Evolutionary conservation across 2,113 vertebrate genomes (phyloP).

Genomic region (Xiphophorus maculatus): DNA sequence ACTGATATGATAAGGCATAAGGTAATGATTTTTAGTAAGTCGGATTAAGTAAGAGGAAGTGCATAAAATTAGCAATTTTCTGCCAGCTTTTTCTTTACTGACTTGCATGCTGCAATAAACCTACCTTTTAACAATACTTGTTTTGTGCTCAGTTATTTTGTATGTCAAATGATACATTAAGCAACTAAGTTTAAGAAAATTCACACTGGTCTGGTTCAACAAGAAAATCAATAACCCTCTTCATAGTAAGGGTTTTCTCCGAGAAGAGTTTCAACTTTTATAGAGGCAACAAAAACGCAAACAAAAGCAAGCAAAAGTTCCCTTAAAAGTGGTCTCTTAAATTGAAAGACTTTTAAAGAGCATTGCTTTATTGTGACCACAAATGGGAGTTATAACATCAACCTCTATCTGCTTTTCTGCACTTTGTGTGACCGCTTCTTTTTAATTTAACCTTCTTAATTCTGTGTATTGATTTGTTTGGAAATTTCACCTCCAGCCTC

Average conservation of each 20-base stretch:
- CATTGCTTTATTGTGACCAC: background rate
- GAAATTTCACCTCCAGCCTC: background rate
- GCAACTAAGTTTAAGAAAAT: too few relatives aligned
- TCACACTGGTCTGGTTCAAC: background rate
- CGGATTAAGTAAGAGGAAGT: too few relatives aligned
- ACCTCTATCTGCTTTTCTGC: background rate
- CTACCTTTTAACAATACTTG: too few relatives aligned
- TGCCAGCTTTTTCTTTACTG: too few relatives aligned
- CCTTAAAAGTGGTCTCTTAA: background rate
- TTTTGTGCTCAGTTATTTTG: too few relatives aligned
- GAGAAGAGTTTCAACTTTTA: background rate
- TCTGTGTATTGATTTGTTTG: background rate
- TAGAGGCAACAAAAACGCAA: background rate
- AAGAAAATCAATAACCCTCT: background rate
- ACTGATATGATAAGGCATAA: too few relatives aligned
- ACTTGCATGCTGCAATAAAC: too few relatives aligned
- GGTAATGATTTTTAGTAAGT: too few relatives aligned
- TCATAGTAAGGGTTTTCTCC: background rate
- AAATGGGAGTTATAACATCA: background rate
- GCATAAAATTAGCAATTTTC: too few relatives aligned
- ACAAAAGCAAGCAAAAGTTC: background rate
- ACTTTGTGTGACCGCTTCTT: conserved; percentile 4
- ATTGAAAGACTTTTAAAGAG: conserved; percentile 3
- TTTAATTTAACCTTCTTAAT: background rate
- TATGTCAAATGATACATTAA: too few relatives aligned